These are phyloP conservation scores for Alosa alosa DNA, from an alignment of 2,113 vertebrate genomes.

Conservation along the genomic window DNA sequence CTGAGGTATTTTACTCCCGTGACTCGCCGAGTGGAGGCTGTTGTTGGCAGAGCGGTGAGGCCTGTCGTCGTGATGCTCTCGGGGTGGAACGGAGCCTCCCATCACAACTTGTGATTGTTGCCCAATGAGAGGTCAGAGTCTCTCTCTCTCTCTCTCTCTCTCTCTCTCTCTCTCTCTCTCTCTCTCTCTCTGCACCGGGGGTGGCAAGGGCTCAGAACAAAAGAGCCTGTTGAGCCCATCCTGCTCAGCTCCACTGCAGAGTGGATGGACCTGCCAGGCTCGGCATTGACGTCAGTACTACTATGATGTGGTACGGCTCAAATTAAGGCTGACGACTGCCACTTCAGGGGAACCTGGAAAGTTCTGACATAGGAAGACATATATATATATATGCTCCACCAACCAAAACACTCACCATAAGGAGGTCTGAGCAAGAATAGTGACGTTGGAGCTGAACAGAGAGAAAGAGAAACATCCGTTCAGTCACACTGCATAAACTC, in stretches of 20 bases:
- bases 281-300: not conserved
- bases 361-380: not conserved
- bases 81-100: not conserved
- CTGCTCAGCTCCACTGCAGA: not conserved
- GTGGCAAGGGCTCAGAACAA: not conserved
- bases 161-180: not conserved
- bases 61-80: not conserved
- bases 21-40: not conserved
- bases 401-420: not conserved
- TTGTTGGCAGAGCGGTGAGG: not conserved
- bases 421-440: not conserved
- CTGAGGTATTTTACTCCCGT: constrained; percentile 6
- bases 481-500: not conserved
- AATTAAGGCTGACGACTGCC: not conserved
- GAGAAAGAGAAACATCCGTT: not conserved
- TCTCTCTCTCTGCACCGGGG: not conserved
- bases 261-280: not conserved
- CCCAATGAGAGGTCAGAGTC: not conserved
- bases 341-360: not conserved
- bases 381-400: not conserved
- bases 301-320: not conserved
- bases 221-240: not conserved
- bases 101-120: not conserved
- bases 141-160: no score
- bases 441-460: not conserved